These are phyloP conservation scores for Tetramorium bicarinatum DNA, from an alignment of 2,888 invertebrate genomes.

Conservation along the genomic window DNA sequence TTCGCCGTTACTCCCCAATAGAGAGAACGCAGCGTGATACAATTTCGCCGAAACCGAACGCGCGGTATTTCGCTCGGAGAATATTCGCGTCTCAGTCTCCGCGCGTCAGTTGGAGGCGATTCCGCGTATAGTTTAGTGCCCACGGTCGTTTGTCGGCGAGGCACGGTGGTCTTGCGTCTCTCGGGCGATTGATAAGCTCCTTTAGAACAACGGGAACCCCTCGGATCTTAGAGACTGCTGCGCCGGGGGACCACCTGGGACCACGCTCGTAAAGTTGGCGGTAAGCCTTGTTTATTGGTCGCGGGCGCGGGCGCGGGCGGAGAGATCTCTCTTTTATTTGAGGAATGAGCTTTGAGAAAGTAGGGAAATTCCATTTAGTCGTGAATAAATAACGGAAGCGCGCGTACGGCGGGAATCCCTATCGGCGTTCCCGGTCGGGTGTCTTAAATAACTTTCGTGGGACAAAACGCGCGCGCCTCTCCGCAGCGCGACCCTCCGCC, in stretches of 20 bases:
- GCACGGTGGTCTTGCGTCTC: slow-evolving; percentile 65
- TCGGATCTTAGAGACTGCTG: slow-evolving; percentile 57
- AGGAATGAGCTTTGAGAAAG: slow-evolving; percentile 51
- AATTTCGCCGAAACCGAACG: slow-evolving; percentile 15
- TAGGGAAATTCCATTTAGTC: slow-evolving; percentile 70
- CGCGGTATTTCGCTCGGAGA: neutral
- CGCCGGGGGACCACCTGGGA: slow-evolving; percentile 67
- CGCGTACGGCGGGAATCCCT: slow-evolving; percentile 47
- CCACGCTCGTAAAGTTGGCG: slow-evolving; percentile 72
- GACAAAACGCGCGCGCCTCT: slow-evolving; percentile 56
- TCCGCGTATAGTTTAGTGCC: neutral
- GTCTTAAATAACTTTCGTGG: slow-evolving; percentile 39
- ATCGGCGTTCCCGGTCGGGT: slow-evolving; percentile 40
- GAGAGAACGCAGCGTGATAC: neutral
- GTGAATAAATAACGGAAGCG: slow-evolving; percentile 69
- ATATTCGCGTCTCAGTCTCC: slow-evolving; percentile 7
- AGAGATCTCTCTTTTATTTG: slow-evolving; percentile 73
- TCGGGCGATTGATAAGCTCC: slow-evolving; percentile 74
- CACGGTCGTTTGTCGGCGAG: slow-evolving; percentile 46
- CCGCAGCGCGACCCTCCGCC: neutral
- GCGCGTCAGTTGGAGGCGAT: slow-evolving; percentile 3
- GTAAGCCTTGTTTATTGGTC: slow-evolving; percentile 76
- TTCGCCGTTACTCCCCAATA: neutral
- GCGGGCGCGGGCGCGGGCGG: slow-evolving; percentile 37
- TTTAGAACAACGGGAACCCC: slow-evolving; percentile 62